Evolutionary conservation across 2,797 vertebrate species (phyloP).

Genomic region (Chaunax sp.): DNA sequence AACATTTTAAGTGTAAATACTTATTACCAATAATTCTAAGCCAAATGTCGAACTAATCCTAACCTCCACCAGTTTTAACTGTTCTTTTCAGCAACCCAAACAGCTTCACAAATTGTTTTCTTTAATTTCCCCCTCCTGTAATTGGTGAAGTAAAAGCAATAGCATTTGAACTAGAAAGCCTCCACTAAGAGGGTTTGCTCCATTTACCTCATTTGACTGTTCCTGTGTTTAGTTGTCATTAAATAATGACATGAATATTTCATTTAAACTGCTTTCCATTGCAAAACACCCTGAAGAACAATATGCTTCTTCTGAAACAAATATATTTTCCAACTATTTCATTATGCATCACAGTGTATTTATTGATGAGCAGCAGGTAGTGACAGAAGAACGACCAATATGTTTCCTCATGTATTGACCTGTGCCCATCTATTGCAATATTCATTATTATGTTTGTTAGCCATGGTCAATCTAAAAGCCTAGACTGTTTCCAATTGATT

Average conservation of each 20-base stretch:
- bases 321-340: conserved; percentile 39
- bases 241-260: conserved; percentile 1
- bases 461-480: conserved; percentile 9
- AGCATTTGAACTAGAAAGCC: conserved; percentile 12
- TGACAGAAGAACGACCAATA: conserved; percentile 39
- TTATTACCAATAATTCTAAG: conserved; percentile 1
- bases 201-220: conserved; percentile 1
- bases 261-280: neutral
- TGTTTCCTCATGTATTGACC: conserved; percentile 43
- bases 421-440: conserved; percentile 31
- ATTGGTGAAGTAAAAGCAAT: conserved; percentile 7
- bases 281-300: conserved; percentile 9
- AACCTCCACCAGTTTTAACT: conserved; percentile 12
- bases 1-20: conserved; percentile 30
- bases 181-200: conserved; percentile 11
- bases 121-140: conserved; percentile 10
- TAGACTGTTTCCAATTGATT: conserved; percentile 36
- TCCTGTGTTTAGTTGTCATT: neutral
- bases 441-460: conserved; percentile 31
- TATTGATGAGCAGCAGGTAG: conserved; percentile 54
- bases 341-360: conserved; percentile 56
- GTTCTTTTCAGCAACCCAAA: conserved; percentile 17
- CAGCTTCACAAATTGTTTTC: conserved; percentile 33
- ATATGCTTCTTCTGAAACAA: conserved; percentile 3
- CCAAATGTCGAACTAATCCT: conserved; percentile 8